phyloP scores from a whole-genome alignment of 2,888 invertebrate species.

The Endotricha flammealis region DNA sequence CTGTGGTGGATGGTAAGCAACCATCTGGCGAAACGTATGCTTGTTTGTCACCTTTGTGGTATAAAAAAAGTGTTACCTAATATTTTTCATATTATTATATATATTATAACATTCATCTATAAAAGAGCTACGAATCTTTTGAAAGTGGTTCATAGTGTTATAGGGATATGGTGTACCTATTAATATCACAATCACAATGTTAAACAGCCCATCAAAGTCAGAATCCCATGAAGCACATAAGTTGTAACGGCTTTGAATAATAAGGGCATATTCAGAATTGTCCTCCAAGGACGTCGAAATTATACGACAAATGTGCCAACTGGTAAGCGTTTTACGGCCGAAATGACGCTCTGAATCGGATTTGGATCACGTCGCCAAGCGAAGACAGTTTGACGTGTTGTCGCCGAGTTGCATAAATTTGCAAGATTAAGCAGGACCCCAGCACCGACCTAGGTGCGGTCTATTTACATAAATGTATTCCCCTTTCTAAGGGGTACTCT shows the following conservation, averaged over 20 bases:
- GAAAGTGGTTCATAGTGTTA: too few species aligned
- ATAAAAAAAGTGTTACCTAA: too few species aligned
- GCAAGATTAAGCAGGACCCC: conserved; percentile 60
- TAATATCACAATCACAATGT: too few species aligned
- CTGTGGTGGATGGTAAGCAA: too few species aligned
- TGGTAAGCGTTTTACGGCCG: conserved; percentile 69
- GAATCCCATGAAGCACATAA: conserved; percentile 24
- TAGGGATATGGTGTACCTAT: too few species aligned
- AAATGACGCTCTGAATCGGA: conserved; percentile 67
- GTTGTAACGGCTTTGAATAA: conserved; percentile 54
- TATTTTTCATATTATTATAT: too few species aligned
- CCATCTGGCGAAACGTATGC: too few species aligned
- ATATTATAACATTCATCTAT: too few species aligned
- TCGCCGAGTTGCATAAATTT: conserved; percentile 74
- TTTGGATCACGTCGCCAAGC: conserved; percentile 68
- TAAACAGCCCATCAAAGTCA: conserved; percentile 9
- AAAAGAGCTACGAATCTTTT: too few species aligned
- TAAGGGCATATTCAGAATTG: conserved; percentile 40
- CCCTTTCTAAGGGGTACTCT: conserved; percentile 29
- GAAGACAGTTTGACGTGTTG: conserved; percentile 73
- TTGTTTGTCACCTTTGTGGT: too few species aligned
- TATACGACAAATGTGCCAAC: conserved; percentile 70
- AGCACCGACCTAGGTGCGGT: conserved; percentile 40
- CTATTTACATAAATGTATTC: too few species aligned
- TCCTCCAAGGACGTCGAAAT: conserved; percentile 54